Conservation (phyloP, 2,113 vertebrate genomes). For the Semnornis frantzii region DNA sequence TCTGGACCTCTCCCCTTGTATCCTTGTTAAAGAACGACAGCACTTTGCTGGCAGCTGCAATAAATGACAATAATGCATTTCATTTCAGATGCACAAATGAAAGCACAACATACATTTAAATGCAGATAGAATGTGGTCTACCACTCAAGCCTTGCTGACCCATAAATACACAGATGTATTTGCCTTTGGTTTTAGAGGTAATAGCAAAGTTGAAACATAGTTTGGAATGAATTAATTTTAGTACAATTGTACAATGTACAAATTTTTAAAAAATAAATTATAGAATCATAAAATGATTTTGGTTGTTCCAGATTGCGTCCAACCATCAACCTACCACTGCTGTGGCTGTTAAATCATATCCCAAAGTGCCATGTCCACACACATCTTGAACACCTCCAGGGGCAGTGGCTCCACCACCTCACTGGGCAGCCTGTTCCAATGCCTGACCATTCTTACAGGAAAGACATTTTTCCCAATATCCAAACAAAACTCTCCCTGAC, state of each 20-base stretch:
- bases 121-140: background rate
- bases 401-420: too few species aligned
- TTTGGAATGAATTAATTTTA: background rate
- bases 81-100: background rate
- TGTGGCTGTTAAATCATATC: too few species aligned
- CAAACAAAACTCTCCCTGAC: too few species aligned
- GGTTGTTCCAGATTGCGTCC: too few species aligned
- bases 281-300: too few species aligned
- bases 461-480: too few species aligned
- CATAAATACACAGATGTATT: background rate
- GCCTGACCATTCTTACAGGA: too few species aligned
- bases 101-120: background rate
- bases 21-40: conserved; percentile 97
- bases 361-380: too few species aligned
- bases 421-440: too few species aligned
- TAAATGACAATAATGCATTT: background rate
- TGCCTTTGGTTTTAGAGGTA: background rate
- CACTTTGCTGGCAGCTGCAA: conserved; percentile 87
- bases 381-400: too few species aligned
- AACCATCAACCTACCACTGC: too few species aligned
- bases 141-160: background rate
- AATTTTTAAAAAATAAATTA: background rate
- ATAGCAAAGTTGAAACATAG: background rate
- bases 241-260: too few species aligned
- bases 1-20: conserved; percentile 87